phyloP scores from a whole-genome alignment of 92 coral and sea anemone species.

The Palythoa grandis region DNA sequence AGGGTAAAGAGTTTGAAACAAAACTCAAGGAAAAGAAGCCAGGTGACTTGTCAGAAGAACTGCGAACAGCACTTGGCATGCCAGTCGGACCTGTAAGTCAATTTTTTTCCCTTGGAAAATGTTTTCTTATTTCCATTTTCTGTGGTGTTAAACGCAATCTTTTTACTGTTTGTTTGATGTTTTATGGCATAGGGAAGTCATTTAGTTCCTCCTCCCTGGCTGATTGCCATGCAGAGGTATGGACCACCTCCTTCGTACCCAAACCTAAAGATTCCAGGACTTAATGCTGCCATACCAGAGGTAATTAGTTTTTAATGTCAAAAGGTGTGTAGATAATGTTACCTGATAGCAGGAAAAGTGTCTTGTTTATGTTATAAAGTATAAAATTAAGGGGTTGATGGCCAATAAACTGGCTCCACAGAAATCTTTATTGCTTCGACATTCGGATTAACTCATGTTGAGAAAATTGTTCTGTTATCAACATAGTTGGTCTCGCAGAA shows the following conservation, averaged over 20 bases:
- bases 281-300: constrained; percentile 97
- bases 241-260: constrained; percentile 99
- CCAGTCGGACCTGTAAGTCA: constrained; percentile 83
- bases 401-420: too few relatives aligned
- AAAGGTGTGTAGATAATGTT: not conserved
- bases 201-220: constrained; percentile 96
- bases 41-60: constrained; percentile 95
- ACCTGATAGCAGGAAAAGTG: not conserved
- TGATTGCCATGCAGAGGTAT: constrained; percentile 98
- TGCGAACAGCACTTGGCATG: constrained; percentile 97
- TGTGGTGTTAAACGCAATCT: not conserved
- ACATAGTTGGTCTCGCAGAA: too few relatives aligned
- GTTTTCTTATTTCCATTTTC: not conserved
- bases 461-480: too few relatives aligned
- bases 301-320: constrained; percentile 31
- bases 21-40: constrained; percentile 96
- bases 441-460: too few relatives aligned
- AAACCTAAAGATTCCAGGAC: constrained; percentile 91
- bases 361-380: too few relatives aligned
- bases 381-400: too few relatives aligned
- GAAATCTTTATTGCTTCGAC: too few relatives aligned
- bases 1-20: constrained; percentile 99
- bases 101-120: not conserved
- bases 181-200: constrained; percentile 62
- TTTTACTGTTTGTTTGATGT: not conserved